phyloP scores from a whole-genome alignment of 2,888 invertebrate genomes.

The Elegia similella region DNA sequence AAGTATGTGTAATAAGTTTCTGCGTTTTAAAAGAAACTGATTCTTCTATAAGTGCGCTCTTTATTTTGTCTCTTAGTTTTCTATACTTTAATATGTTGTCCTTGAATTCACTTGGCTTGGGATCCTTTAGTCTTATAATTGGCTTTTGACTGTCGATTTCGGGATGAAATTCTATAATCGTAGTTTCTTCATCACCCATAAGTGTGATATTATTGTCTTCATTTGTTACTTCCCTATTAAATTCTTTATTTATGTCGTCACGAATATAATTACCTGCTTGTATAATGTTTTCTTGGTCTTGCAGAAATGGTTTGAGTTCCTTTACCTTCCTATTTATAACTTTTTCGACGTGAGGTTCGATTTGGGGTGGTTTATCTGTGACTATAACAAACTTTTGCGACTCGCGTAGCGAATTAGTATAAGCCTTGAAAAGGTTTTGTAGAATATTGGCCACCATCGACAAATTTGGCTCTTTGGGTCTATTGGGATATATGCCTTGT shows the following conservation, averaged over 20 bases:
- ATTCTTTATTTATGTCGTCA: not conserved
- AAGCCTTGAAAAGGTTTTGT: slow-evolving; percentile 39
- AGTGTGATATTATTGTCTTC: slow-evolving; percentile 32
- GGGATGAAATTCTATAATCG: slow-evolving; percentile 50
- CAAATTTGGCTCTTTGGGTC: slow-evolving; percentile 28
- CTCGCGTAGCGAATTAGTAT: slow-evolving; percentile 26
- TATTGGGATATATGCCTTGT: slow-evolving; percentile 21
- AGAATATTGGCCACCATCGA: slow-evolving; percentile 35
- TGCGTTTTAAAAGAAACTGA: slow-evolving; percentile 44
- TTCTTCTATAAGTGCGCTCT: slow-evolving; percentile 44
- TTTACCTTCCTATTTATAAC: slow-evolving; percentile 41
- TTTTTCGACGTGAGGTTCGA: slow-evolving; percentile 31
- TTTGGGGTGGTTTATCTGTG: not conserved
- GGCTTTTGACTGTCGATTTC: slow-evolving; percentile 16
- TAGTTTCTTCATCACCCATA: slow-evolving; percentile 46
- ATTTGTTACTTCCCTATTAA: slow-evolving; percentile 10
- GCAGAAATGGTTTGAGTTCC: slow-evolving; percentile 41
- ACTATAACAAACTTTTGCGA: slow-evolving; percentile 18
- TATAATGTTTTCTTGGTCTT: slow-evolving; percentile 35
- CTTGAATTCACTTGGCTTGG: slow-evolving; percentile 28
- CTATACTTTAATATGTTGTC: slow-evolving; percentile 46
- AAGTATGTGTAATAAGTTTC: slow-evolving; percentile 40
- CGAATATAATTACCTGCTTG: not conserved
- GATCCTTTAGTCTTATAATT: slow-evolving; percentile 13
- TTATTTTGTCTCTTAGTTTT: slow-evolving; percentile 46